Evolutionary conservation across 2,888 invertebrate genomes (phyloP).

Genomic region (Lepidochrysops patricia): DNA sequence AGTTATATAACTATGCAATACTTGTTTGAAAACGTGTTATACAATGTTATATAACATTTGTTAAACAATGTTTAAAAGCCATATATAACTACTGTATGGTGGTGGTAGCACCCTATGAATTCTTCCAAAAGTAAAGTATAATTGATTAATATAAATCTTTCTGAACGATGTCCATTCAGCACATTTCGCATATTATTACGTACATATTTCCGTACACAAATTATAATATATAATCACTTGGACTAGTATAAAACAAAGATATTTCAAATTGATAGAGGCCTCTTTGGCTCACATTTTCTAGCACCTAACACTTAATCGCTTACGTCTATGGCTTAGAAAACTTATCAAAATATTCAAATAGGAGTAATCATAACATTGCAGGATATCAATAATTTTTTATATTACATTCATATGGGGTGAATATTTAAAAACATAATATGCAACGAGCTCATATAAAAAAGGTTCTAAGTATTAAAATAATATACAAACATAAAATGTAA

Average conservation of each 20-base stretch:
- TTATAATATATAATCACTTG: background rate
- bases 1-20: too few species aligned
- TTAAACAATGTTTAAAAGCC: too few species aligned
- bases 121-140: background rate
- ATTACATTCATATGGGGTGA: background rate
- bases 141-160: background rate
- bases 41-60: too few species aligned
- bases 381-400: background rate
- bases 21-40: too few species aligned
- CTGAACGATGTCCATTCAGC: background rate
- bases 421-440: background rate
- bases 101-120: too few species aligned
- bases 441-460: background rate
- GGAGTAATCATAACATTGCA: background rate
- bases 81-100: too few species aligned
- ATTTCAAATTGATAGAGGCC: background rate
- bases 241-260: conserved; percentile 5
- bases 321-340: background rate
- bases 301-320: conserved; percentile 1
- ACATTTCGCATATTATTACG: background rate
- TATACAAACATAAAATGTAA: background rate
- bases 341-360: background rate
- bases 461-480: background rate
- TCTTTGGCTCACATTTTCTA: conserved; percentile 8
- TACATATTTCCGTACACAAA: background rate